phyloP scores from a whole-genome alignment of 1,140 invertebrate species.

The Apocrypta bakeri region DNA sequence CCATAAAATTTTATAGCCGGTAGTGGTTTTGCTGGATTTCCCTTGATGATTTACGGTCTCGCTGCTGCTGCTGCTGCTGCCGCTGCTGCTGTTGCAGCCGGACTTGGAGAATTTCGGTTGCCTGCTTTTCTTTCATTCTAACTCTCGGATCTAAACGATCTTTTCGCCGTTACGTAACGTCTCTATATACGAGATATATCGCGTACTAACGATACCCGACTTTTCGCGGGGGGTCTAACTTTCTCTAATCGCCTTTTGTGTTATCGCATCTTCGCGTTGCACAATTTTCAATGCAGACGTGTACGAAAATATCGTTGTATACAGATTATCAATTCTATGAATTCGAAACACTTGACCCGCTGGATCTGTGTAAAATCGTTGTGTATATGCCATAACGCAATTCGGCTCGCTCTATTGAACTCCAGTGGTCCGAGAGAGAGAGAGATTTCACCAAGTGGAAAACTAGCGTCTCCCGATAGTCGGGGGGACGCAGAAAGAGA shows the following conservation, averaged over 20 bases:
- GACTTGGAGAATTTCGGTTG: not conserved
- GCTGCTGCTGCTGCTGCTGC: slow-evolving; percentile 1
- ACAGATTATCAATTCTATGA: not conserved
- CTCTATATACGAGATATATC: not conserved
- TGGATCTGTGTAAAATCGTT: slow-evolving; percentile 1
- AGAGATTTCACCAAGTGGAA: slow-evolving; percentile 32
- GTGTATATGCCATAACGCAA: not conserved
- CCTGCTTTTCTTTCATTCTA: too few species aligned
- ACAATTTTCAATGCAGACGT: not conserved
- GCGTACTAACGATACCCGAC: too few species aligned
- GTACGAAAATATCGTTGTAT: too few species aligned
- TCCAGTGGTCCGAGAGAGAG: not conserved
- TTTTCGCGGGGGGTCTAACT: slow-evolving; percentile 23
- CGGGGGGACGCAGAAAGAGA: not conserved
- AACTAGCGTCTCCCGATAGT: slow-evolving; percentile 21
- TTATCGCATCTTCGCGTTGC: not conserved
- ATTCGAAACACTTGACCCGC: not conserved
- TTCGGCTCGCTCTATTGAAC: not conserved
- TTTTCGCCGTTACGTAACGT: slow-evolving; percentile 6
- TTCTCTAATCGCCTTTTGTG: not conserved
- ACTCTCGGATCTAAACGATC: not conserved
- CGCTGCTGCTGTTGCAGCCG: not conserved
- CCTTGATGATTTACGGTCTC: slow-evolving; percentile 62
- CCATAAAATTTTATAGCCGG: slow-evolving; percentile 65
- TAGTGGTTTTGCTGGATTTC: slow-evolving; percentile 63